Conservation (phyloP, 2,888 invertebrate species). For the Clunio marinus region DNA sequence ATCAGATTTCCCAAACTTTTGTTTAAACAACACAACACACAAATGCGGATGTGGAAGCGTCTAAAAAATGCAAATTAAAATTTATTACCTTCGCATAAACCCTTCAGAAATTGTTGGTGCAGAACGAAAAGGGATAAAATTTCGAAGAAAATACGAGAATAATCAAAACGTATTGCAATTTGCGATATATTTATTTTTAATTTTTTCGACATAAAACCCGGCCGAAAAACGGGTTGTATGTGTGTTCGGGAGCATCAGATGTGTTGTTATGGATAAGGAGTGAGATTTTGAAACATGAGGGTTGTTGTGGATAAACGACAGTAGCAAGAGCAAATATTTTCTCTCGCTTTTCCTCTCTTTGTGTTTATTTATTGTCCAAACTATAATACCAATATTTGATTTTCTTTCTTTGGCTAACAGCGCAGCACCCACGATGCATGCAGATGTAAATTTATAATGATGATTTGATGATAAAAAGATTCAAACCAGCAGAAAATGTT, state of each 20-base stretch:
- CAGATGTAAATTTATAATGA: constrained; percentile 12
- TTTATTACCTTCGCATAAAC: constrained; percentile 36
- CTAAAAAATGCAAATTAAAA: constrained; percentile 38
- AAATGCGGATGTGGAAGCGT: constrained; percentile 1
- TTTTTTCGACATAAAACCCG: constrained; percentile 18
- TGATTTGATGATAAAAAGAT: constrained; percentile 4
- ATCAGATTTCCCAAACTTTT: background rate
- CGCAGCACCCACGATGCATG: background rate
- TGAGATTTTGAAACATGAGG: background rate
- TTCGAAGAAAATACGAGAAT: constrained; percentile 4
- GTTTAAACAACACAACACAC: background rate
- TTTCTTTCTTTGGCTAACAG: background rate
- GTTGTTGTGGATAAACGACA: background rate
- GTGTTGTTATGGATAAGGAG: too few species aligned
- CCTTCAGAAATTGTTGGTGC: background rate
- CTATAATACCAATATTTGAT: constrained; percentile 34
- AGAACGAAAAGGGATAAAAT: background rate
- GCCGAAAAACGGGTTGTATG: background rate
- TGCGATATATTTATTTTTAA: constrained; percentile 39
- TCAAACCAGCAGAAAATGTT: background rate
- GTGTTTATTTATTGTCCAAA: constrained; percentile 39
- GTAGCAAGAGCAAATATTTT: constrained; percentile 25
- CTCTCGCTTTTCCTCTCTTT: constrained; percentile 22
- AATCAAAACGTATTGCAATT: constrained; percentile 37
- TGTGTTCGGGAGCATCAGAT: constrained; percentile 17